Conservation (phyloP, 2,888 invertebrate genomes). For the Ommatoiulus sabulosus region DNA sequence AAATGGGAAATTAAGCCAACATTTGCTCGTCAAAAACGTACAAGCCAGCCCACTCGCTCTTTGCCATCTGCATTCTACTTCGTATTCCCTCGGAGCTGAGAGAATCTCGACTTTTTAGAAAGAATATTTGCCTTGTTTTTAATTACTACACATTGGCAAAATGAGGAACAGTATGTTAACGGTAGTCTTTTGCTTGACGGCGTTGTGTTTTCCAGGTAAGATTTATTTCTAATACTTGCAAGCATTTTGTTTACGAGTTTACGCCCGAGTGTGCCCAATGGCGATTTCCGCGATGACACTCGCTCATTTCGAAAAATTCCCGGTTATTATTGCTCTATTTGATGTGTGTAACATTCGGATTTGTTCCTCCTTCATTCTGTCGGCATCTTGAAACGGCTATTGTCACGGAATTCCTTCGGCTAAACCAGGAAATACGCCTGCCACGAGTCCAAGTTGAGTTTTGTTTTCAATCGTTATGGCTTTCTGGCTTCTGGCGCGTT, state of each 20-base stretch:
- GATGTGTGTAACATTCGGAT: neutral
- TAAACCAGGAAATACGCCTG: neutral
- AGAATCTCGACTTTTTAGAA: neutral
- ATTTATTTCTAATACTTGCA: neutral
- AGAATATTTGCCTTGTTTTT: conserved; percentile 1
- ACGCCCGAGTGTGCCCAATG: neutral
- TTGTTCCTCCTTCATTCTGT: neutral
- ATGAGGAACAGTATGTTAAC: conserved; percentile 8
- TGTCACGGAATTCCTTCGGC: neutral
- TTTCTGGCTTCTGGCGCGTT: neutral
- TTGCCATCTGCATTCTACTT: neutral
- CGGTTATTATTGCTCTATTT: neutral
- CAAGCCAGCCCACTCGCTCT: neutral
- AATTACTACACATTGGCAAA: neutral
- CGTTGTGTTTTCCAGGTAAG: conserved; percentile 9
- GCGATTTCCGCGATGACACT: neutral
- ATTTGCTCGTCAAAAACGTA: neutral
- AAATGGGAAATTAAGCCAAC: conserved; percentile 35
- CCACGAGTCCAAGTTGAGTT: neutral
- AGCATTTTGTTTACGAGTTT: neutral
- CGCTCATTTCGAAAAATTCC: neutral
- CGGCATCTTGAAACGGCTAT: neutral
- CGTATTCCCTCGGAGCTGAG: neutral
- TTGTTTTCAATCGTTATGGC: neutral
- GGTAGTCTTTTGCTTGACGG: neutral